These are phyloP conservation scores for Andricus curvator DNA, from an alignment of 2,888 invertebrate genomes.

Conservation along the genomic window DNA sequence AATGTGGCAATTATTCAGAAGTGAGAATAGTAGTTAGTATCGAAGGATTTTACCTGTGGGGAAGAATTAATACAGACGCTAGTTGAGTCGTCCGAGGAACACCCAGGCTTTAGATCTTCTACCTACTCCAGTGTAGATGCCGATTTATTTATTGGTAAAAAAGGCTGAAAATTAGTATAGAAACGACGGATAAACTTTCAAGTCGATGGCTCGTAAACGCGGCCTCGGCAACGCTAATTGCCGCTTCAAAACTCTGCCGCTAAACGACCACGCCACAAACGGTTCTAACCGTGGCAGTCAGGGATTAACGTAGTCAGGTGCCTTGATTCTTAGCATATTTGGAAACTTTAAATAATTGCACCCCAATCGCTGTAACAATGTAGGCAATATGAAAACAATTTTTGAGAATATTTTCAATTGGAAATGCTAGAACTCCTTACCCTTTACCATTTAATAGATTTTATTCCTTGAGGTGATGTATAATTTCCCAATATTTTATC, in stretches of 20 bases:
- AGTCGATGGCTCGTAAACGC: conserved; percentile 62
- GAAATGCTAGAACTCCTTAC: background rate
- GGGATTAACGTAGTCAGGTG: background rate
- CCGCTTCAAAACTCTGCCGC: conserved; percentile 49
- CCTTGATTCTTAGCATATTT: conserved; percentile 6
- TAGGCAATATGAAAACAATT: background rate
- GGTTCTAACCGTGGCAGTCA: conserved; percentile 5
- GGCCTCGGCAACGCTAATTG: conserved; percentile 55
- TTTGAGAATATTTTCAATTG: background rate
- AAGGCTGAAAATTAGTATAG: conserved; percentile 3
- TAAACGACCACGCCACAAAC: conserved; percentile 14
- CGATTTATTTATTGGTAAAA: conserved; percentile 18
- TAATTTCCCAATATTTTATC: background rate
- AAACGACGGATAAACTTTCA: conserved; percentile 60
- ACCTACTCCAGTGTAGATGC: background rate
- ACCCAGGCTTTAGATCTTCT: background rate
- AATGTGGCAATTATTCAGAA: background rate
- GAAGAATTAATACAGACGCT: background rate
- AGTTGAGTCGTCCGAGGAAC: background rate
- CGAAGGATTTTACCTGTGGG: background rate
- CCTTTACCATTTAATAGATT: background rate
- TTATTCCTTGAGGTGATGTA: background rate
- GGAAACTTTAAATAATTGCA: background rate
- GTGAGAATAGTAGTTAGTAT: background rate
- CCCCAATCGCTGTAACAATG: background rate